Percentiles rank a stretch among this genome's conserved stretches.
These are phyloP conservation scores for Thereva unica DNA, from an alignment of 2,888 invertebrate genomes.

Conservation along the genomic window DNA sequence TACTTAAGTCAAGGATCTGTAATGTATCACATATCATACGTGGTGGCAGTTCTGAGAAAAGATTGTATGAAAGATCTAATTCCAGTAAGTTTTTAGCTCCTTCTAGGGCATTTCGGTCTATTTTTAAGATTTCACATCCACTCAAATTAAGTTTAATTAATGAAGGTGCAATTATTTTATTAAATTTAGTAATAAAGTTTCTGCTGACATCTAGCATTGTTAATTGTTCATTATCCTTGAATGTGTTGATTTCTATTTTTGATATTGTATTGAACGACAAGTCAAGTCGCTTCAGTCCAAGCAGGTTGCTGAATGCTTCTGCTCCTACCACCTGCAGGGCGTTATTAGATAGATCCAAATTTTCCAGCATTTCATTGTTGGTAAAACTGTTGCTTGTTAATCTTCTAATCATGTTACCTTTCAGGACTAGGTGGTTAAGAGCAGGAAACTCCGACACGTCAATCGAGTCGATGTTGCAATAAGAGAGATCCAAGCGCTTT, in stretches of 20 bases:
- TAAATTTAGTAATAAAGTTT: slow-evolving; percentile 66
- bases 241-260: slow-evolving; percentile 63
- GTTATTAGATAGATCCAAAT: slow-evolving; percentile 70
- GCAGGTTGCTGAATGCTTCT: slow-evolving; percentile 66
- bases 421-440: slow-evolving; percentile 63
- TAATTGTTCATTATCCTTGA: slow-evolving; percentile 65
- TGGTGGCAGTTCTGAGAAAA: slow-evolving; percentile 66
- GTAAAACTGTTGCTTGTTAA: slow-evolving; percentile 65
- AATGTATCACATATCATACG: slow-evolving; percentile 66
- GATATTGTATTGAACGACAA: slow-evolving; percentile 72
- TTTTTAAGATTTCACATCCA: slow-evolving; percentile 66
- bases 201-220: slow-evolving; percentile 67
- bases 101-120: slow-evolving; percentile 64
- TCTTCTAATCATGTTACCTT: slow-evolving; percentile 67
- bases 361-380: slow-evolving; percentile 65
- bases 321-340: slow-evolving; percentile 65
- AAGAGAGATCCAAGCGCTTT: slow-evolving; percentile 64
- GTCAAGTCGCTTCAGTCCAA: slow-evolving; percentile 65
- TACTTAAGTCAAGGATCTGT: slow-evolving; percentile 62
- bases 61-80: slow-evolving; percentile 70
- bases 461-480: slow-evolving; percentile 65
- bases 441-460: slow-evolving; percentile 65
- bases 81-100: slow-evolving; percentile 64
- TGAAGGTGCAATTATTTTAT: slow-evolving; percentile 64
- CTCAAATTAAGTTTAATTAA: slow-evolving; percentile 66